phyloP scores from a whole-genome alignment of 2,888 invertebrate genomes.

The Drosophila anceps region DNA sequence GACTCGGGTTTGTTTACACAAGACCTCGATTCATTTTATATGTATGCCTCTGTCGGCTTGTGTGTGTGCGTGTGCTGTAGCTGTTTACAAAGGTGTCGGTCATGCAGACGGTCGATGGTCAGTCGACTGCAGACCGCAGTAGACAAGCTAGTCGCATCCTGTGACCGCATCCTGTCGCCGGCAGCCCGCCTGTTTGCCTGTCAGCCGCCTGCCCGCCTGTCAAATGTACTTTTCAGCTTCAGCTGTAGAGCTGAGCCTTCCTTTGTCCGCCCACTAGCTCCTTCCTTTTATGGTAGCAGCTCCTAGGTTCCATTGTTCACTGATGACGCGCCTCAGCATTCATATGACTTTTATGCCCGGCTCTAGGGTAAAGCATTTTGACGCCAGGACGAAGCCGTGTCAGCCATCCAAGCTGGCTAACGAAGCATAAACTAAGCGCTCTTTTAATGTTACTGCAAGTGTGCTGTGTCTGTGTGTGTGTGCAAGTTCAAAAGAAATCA shows the following conservation, averaged over 20 bases:
- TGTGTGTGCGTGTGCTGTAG: constrained; percentile 35
- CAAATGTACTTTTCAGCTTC: constrained; percentile 52
- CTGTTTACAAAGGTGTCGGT: constrained; percentile 75
- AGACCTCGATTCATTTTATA: constrained; percentile 20
- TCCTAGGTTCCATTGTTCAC: constrained; percentile 46
- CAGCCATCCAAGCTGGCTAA: constrained; percentile 52
- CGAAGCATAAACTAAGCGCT: constrained; percentile 70
- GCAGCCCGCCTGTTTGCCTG: constrained; percentile 48
- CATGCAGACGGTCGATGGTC: constrained; percentile 52
- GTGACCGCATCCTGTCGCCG: constrained; percentile 78
- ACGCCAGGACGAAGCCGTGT: constrained; percentile 58
- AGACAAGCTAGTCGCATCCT: constrained; percentile 66
- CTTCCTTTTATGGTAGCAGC: not conserved
- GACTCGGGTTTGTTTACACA: constrained; percentile 59
- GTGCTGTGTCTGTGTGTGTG: constrained; percentile 22
- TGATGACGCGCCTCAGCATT: constrained; percentile 49
- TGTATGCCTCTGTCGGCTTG: constrained; percentile 9
- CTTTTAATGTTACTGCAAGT: constrained; percentile 40
- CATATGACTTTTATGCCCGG: constrained; percentile 58
- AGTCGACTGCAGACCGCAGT: constrained; percentile 55
- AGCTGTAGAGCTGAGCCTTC: constrained; percentile 29
- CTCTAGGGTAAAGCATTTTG: constrained; percentile 64
- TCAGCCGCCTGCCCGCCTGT: constrained; percentile 18
- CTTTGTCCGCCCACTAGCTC: not conserved
- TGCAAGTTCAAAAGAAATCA: constrained; percentile 67